Evolutionary conservation across 2,888 invertebrate species (phyloP), one percentile per base, ranked within the genome.

Genomic region (Caenorhabditis plicata): DNA sequence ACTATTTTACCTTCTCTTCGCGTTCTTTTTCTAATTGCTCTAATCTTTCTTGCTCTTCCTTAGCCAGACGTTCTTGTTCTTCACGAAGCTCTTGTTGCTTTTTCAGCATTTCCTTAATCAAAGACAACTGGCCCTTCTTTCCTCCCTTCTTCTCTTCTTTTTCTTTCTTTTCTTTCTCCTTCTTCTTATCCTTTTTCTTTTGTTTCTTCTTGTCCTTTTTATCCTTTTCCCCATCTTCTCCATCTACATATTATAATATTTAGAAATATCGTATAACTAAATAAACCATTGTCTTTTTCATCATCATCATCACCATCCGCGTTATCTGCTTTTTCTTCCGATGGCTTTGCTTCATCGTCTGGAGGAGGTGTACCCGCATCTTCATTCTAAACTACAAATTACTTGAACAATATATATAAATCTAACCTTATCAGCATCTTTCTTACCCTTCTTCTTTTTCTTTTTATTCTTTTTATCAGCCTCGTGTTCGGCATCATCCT

Each of bases 1-100:
- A n/a, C n/a, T n/a, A n/a, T n/a, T n/a, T n/a, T n/a, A n/a, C n/a
- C n/a, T 55, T 50, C 23, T 72, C 72, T 40, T 71, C 69, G 29
- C 66, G 68, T 19, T 71, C 73, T 29, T 46, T 45, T 26, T 55
- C 63, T 23, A 66, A 46, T 8, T 41, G 45, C 9, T 61, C 64
- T 20, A 53, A 22, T 17, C 63, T 45, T 51, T 88, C 82, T 67
- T 88, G 88, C 84, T 92, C 82, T 41, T 77, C 73, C 33, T 91
- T 90, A 75, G 88, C 88, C 61, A 85, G 85, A 23, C 85, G 65
- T 46, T 67, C 53, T 17, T 80, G 61, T 41, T 81, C 73, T 45
- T 81, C 81, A 55, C 82, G 78, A 47, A 92, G 91, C 81, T 92
- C 92, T 80, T 73, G 76, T 36, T 81, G 71, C 47, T 77, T 77